Base-by-base conservation (phyloP, 2,888 invertebrate species). In the Prosapia bicincta region DNA sequence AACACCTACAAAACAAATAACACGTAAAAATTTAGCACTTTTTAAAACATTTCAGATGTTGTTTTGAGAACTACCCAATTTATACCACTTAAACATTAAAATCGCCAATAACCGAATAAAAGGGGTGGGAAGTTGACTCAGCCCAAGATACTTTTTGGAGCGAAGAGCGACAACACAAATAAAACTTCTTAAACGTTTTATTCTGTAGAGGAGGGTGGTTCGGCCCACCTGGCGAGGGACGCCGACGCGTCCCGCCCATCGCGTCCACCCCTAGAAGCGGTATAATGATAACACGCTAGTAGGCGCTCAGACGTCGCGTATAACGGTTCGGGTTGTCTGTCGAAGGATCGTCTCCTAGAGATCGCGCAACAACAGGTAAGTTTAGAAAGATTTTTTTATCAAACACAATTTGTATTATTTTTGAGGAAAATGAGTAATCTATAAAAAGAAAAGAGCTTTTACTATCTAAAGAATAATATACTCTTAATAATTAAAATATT, bases 171-270 rank as follows among this genome's bases (percentile, higher is more conserved):
- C 73, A 73, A 68, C 73, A 73, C 73, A 73, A 73, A 67, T 73
- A 73, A 73, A 73, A 76, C 73, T 72, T 76, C 72, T 76, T 76
- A 76, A 76, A 76, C 76, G 76, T 76, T 76, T 76, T 76, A 76
- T 76, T 76, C 43, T 26, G 70, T 65, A 69, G 76, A 54, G 54
- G 54, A 54, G 71, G 66, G 54, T 20, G 66, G 72, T 7, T 65
- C 65, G 71, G 25, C 76, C 72, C 72, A 54, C 28, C 66, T 28
- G 72, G 43, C 23, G 23, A 26, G 38, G 71, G 68, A 72, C 76
- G 76, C 73, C 72, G 73, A 28, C 72, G 76, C 69, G 72, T 68
- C 67, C 76, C 76, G 69, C 76, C 72, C 70, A 28, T 5, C 5
- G 66, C 24, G 65, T 69, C 66, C 72, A 30, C 69, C 72, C 76